Evolutionary conservation across 2,797 vertebrate genomes (phyloP).

Genomic region (Semotilus atromaculatus): DNA sequence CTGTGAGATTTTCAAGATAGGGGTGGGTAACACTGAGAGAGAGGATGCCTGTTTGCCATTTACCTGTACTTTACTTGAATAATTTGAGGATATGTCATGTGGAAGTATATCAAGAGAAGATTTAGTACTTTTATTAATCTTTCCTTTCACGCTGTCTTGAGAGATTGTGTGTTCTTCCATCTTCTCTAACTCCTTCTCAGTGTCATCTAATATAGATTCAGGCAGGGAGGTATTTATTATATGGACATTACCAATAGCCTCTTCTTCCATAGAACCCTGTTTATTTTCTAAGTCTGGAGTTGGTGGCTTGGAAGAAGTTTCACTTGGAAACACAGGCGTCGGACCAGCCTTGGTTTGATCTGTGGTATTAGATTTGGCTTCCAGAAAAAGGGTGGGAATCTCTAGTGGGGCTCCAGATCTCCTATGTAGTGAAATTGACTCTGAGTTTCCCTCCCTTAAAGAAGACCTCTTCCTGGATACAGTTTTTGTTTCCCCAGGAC

Average conservation of each 20-base stretch:
- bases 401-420: constrained; percentile 90
- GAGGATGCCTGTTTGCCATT: constrained; percentile 6
- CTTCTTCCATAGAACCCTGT: constrained; percentile 51
- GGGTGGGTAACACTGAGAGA: background rate
- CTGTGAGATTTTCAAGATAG: constrained; percentile 26
- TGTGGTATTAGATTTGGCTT: constrained; percentile 86
- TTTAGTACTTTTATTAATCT: constrained; percentile 3
- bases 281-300: constrained; percentile 62
- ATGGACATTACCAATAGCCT: background rate
- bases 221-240: background rate
- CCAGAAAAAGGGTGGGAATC: constrained; percentile 84
- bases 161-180: background rate
- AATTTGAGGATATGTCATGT: constrained; percentile 60
- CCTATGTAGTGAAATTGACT: constrained; percentile 88
- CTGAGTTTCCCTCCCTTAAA: constrained; percentile 87
- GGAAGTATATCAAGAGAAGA: constrained; percentile 63
- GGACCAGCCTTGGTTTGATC: constrained; percentile 72
- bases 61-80: constrained; percentile 24
- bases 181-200: constrained; percentile 24
- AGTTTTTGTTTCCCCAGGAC: constrained; percentile 78
- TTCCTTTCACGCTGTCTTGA: background rate
- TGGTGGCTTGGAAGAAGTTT: constrained; percentile 60
- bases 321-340: constrained; percentile 60
- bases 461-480: constrained; percentile 89
- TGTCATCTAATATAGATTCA: constrained; percentile 19